These are phyloP conservation scores for Sandelia bainsii DNA, from an alignment of 2,797 vertebrate genomes.

Conservation along the genomic window DNA sequence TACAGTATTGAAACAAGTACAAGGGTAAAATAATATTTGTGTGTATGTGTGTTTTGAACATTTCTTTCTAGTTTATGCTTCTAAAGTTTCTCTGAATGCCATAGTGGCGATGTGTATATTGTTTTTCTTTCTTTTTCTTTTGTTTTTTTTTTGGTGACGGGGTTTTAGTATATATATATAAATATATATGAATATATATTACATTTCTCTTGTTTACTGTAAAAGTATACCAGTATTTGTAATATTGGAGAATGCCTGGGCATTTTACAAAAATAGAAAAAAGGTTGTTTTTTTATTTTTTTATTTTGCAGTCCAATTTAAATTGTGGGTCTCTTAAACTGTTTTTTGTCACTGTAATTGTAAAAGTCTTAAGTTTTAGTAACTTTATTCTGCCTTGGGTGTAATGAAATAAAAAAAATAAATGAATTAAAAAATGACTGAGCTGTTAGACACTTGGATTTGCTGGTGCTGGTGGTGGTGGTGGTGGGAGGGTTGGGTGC, in stretches of 20 bases:
- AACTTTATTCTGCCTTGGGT: slow-evolving; percentile 98
- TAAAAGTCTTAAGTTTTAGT: slow-evolving; percentile 99
- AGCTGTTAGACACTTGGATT: slow-evolving; percentile 73
- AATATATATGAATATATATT: slow-evolving; percentile 91
- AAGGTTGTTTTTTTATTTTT: slow-evolving; percentile 83
- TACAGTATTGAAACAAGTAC: slow-evolving; percentile 99
- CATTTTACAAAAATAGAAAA: slow-evolving; percentile 95
- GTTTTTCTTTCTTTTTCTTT: slow-evolving; percentile 76
- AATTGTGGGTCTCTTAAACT: slow-evolving; percentile 99
- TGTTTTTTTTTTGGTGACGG: slow-evolving; percentile 91
- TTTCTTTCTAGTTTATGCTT: slow-evolving; percentile 91
- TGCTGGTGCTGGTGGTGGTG: slow-evolving; percentile 30
- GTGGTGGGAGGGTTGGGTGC: slow-evolving; percentile 5
- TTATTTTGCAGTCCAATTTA: slow-evolving; percentile 96
- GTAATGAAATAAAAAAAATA: slow-evolving; percentile 88
- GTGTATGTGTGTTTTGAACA: slow-evolving; percentile 97
- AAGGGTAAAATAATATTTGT: slow-evolving; percentile 98
- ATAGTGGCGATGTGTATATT: slow-evolving; percentile 94
- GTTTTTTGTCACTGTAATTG: slow-evolving; percentile 99
- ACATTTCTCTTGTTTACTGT: slow-evolving; percentile 99
- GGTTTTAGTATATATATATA: slow-evolving; percentile 98
- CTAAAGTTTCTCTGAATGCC: slow-evolving; percentile 91
- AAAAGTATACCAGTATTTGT: slow-evolving; percentile 99
- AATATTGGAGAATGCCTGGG: slow-evolving; percentile 99
- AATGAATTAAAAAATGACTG: slow-evolving; percentile 72